phyloP scores from a whole-genome alignment of 2,113 vertebrate species.

The Lasiurus cinereus region DNA sequence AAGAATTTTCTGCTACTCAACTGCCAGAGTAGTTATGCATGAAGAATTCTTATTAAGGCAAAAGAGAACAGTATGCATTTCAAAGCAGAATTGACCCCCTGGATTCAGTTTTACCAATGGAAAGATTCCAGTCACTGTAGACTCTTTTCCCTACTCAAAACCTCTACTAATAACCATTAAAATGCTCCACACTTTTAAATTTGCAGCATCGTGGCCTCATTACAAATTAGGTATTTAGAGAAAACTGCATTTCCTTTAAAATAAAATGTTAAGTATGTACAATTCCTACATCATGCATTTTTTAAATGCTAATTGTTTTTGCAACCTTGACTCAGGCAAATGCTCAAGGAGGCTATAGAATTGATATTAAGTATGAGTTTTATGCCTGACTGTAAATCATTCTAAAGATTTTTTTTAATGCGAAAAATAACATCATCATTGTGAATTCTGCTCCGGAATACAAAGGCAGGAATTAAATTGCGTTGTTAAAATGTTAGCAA shows the following conservation, averaged over 20 bases:
- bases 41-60: constrained; percentile 64
- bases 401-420: constrained; percentile 75
- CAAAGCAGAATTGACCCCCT: constrained; percentile 62
- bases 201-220: constrained; percentile 8
- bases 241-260: constrained; percentile 62
- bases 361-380: constrained; percentile 33
- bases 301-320: constrained; percentile 59
- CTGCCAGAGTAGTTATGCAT: constrained; percentile 54
- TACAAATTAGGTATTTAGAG: constrained; percentile 45
- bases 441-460: constrained; percentile 78
- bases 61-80: constrained; percentile 62
- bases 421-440: constrained; percentile 80
- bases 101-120: constrained; percentile 60
- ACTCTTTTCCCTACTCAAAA: background rate
- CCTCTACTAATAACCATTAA: constrained; percentile 37
- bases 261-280: constrained; percentile 22
- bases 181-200: constrained; percentile 59
- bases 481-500: constrained; percentile 87
- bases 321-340: constrained; percentile 41
- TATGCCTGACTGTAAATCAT: constrained; percentile 70
- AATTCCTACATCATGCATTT: constrained; percentile 11
- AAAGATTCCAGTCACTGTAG: constrained; percentile 55
- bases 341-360: background rate
- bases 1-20: constrained; percentile 52
- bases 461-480: constrained; percentile 81